Base-by-base conservation (phyloP, 2,113 vertebrate genomes). In the Platysteira castanea region DNA sequence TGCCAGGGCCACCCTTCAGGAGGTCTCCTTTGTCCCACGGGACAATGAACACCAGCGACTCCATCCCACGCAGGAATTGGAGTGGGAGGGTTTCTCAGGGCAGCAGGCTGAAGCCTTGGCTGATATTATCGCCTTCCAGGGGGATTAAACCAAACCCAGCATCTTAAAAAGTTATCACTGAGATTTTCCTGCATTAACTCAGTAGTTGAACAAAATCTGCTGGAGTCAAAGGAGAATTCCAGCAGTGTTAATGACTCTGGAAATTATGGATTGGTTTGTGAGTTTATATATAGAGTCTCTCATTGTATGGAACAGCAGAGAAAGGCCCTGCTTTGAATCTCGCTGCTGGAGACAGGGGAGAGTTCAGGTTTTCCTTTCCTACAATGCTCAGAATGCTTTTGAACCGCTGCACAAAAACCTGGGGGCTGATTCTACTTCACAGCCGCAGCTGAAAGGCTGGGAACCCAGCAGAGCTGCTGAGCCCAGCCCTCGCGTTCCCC, bases 171-270 rank as follows among this genome's bases (percentile, higher is more conserved):
- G 85, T 69, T 63, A 83, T 91, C 9, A 2, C 85, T 28, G 61
- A 74, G 90, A 65, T 96, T 93, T 91, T 52, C n/a, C 3, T 47
- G 79, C 79, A 75, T 93, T 92, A 94, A 92, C 92, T 88, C 90
- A 47, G 85, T 77, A 69, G 82, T 19, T 80, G 90, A 93, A 75
- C 82, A 90, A 54, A 93, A 86, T 83, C 82, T 86, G 92, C 63
- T 73, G 63, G 78, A 91, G 67, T 77, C 84, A 94, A 90, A 94
- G 93, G 87, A 78, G 92, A 64, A 65, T 26, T 92, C 95, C 95
- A 90, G 88, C 92, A 37, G 96, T 56, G 95, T 56, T 96, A 96
- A 96, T 64, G 85, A 78, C 79, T 81, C 92, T 96, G 88, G 71
- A 93, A 94, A 94, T 88, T 88, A 86, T 84, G 26, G 16, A 49